phyloP scores from a whole-genome alignment of 2,113 vertebrate species.

The Zeus faber region DNA sequence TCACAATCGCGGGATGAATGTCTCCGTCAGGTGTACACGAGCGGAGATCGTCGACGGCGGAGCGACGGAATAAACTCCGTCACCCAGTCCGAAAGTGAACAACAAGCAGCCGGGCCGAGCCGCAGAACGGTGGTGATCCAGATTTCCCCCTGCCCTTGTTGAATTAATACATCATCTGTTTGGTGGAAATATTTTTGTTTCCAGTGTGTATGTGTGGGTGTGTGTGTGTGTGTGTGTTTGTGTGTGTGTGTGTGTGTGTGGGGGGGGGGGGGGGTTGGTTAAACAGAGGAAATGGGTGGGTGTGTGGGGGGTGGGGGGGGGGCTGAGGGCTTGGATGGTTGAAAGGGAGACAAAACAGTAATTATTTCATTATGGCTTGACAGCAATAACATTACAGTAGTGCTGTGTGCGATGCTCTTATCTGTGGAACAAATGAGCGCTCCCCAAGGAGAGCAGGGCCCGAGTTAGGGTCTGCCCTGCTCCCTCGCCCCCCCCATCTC shows the following conservation, averaged over 20 bases:
- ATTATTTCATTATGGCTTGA: constrained; percentile 80
- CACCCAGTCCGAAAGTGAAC: too few species aligned
- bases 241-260: too few species aligned
- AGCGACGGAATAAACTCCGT: too few species aligned
- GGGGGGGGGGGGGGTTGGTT: constrained; percentile 29
- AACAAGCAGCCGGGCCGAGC: too few species aligned
- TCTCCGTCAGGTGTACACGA: too few species aligned
- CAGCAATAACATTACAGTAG: constrained; percentile 78
- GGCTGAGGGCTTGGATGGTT: constrained; percentile 38
- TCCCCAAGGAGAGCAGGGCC: constrained; percentile 82
- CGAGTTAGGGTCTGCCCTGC: constrained; percentile 77
- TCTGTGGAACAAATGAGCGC: constrained; percentile 82
- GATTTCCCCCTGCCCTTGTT: constrained; percentile 44
- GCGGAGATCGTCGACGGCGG: too few species aligned
- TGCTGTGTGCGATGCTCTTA: constrained; percentile 70
- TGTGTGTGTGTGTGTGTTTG: too few species aligned
- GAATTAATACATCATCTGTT: constrained; percentile 56
- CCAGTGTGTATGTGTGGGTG: too few species aligned
- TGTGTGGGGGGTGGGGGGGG: constrained; percentile 20
- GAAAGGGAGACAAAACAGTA: constrained; percentile 73
- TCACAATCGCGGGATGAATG: too few species aligned
- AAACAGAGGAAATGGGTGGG: constrained; percentile 22
- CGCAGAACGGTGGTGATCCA: too few species aligned
- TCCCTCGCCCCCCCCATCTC: constrained; percentile 63
- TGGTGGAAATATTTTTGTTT: constrained; percentile 38